These are phyloP conservation scores for Dromaius novaehollandiae DNA, from an alignment of 2,113 vertebrate genomes.

Conservation along the genomic window DNA sequence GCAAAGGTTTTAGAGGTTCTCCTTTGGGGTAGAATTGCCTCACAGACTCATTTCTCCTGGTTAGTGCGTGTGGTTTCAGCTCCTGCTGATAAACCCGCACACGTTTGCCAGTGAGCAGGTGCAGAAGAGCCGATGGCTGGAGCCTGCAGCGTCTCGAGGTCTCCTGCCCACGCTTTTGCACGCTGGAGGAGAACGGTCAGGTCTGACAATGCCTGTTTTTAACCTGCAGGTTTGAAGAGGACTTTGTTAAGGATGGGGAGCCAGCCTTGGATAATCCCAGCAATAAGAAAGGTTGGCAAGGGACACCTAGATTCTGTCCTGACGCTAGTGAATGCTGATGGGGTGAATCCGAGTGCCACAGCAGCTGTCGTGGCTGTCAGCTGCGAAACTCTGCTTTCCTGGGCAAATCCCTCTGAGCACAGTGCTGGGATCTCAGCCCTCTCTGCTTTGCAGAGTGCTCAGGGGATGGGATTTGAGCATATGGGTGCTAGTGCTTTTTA, in stretches of 20 bases:
- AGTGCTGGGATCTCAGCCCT: conserved; percentile 12
- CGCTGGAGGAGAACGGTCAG: neutral
- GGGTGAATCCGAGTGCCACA: conserved; percentile 15
- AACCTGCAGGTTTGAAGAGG: conserved; percentile 75
- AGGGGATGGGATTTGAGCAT: conserved; percentile 41
- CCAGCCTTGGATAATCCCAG: conserved; percentile 71
- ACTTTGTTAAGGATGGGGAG: conserved; percentile 73
- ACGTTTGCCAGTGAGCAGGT: neutral
- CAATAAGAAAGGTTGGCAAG: conserved; percentile 75
- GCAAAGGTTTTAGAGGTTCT: conserved; percentile 1
- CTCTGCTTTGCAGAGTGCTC: conserved; percentile 35
- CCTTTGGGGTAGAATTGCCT: conserved; percentile 41
- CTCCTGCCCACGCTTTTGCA: conserved; percentile 21
- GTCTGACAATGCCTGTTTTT: conserved; percentile 66
- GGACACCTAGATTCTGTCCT: conserved; percentile 56
- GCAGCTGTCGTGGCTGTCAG: conserved; percentile 8
- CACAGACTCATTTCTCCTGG: conserved; percentile 10
- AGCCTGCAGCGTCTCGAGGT: neutral
- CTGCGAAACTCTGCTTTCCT: conserved; percentile 18
- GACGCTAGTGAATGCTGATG: neutral
- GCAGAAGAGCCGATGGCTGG: neutral
- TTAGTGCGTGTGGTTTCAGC: neutral
- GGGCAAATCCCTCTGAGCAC: neutral
- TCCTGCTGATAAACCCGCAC: conserved; percentile 6
- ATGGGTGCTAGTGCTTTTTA: conserved; percentile 43